Evolutionary conservation across 2,888 invertebrate genomes (phyloP), one percentile per base, ranked within the genome.

Genomic region (Zootermopsis nevadensis): DNA sequence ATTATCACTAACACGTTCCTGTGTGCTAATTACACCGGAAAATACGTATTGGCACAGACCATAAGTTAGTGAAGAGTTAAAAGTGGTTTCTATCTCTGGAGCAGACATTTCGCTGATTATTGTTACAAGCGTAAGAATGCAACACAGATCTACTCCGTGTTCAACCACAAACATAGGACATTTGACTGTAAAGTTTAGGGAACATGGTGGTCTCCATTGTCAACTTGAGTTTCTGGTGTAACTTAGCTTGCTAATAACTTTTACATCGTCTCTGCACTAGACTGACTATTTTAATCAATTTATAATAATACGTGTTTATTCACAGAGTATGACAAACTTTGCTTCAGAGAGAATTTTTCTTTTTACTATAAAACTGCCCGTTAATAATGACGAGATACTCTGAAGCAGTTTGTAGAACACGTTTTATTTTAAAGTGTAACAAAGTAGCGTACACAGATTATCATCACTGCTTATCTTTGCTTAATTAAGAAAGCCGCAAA

Each of bases 81-180:
- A 69, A 69, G 69, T 69, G 22, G 69, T 31, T n/a, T 69, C 69
- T 31, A 69, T 15, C 69, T 69, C n/a, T 15, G n/a, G 19, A 48
- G 15, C 19, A 30, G 4, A n/a, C 7, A 66, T 66, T 66, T 66
- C 66, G 27, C 15, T 33, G 1, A 31, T 69, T 69, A 33, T 24
- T 33, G 69, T 69, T 15, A 27, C 22, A 27, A n/a, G 10, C 66
- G n/a, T n/a, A n/a, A 27, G 66, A 0, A 27, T 2, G 27, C 1
- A 30, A 27, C n/a, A 66, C 27, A 12, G 3, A 3, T 19, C 19
- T 38, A 7, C 38, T 38, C 8, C 15, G 24, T 10, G 60, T 27
- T 27, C 15, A 27, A 60, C 60, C 60, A 60, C 60, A 27, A 19
- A 15, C 48, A 19, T 10, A 19, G 48, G 48, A n/a, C 27, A 60